A percentile compares a stretch with the other conserved stretches of the same genome.
These are phyloP conservation scores for Lysandra coridon DNA, from an alignment of 2,888 invertebrate species.

Conservation along the genomic window DNA sequence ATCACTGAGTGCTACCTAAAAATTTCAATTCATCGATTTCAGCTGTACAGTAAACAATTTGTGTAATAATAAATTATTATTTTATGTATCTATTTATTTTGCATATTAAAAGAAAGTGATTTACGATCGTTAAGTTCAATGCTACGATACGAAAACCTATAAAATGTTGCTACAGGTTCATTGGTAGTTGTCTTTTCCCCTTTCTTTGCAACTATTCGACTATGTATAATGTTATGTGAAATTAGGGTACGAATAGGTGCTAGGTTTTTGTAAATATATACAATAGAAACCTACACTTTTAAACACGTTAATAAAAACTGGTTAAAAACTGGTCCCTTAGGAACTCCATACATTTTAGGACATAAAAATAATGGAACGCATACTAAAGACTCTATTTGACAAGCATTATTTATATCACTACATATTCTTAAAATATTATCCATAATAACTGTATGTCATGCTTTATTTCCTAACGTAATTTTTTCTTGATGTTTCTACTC, in stretches of 20 bases:
- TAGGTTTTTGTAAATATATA: background rate
- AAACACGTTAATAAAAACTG: background rate
- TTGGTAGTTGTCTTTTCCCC: background rate
- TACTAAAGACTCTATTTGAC: background rate
- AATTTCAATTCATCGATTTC: background rate
- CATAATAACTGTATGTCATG: background rate
- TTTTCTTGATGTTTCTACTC: background rate
- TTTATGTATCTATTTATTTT: conserved; percentile 9
- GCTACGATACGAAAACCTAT: background rate
- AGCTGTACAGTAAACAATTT: background rate
- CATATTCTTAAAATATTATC: background rate
- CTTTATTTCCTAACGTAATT: background rate
- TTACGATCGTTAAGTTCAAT: background rate
- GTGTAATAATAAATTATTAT: background rate
- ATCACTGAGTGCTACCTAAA: background rate
- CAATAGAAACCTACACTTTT: background rate
- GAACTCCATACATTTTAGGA: background rate
- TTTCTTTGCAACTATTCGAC: background rate
- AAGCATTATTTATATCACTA: background rate
- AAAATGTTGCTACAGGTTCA: background rate
- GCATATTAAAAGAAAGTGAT: conserved; percentile 5
- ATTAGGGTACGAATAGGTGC: background rate
- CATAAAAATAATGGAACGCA: background rate
- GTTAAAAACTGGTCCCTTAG: background rate
- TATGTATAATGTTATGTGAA: background rate